Evolutionary conservation across 2,113 vertebrate genomes (phyloP).

Genomic region (Planiliza haematocheilus): DNA sequence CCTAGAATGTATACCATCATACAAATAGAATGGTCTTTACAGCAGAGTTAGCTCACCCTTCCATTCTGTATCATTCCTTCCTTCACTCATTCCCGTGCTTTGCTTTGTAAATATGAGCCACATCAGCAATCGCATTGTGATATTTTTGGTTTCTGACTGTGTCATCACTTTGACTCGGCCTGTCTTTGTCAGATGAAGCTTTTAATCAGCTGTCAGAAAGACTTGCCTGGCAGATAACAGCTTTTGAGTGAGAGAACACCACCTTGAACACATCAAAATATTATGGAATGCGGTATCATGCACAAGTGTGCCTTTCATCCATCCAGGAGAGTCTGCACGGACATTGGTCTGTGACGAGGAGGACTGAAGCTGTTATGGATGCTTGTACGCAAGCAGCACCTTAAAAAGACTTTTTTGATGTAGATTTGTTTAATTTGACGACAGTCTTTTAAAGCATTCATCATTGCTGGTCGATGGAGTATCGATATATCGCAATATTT

Average conservation of each 20-base stretch:
- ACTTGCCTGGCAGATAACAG: not conserved
- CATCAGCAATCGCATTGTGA: not conserved
- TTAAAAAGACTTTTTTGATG: too few species aligned
- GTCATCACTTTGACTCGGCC: too few species aligned
- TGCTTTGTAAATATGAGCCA: not conserved
- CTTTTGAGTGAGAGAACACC: not conserved
- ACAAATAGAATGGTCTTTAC: too few species aligned
- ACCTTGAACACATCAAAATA: not conserved
- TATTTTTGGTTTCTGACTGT: not conserved
- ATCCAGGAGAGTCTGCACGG: not conserved
- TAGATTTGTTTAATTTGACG: too few species aligned
- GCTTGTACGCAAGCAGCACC: too few species aligned
- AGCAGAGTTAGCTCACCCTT: not conserved
- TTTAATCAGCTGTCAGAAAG: not conserved
- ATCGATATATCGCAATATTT: too few species aligned
- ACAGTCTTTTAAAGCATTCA: too few species aligned
- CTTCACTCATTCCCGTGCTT: not conserved
- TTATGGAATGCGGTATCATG: not conserved
- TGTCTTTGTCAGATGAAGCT: not conserved
- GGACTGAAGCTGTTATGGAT: not conserved
- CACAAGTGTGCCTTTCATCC: not conserved
- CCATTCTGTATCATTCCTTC: not conserved
- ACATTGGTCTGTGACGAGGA: not conserved
- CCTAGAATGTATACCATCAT: not conserved
- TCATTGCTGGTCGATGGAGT: too few species aligned